Percentiles rank a stretch among this genome's conserved stretches.
Conservation (phyloP, 2,113 vertebrate genomes). For the Callospermophilus lateralis region DNA sequence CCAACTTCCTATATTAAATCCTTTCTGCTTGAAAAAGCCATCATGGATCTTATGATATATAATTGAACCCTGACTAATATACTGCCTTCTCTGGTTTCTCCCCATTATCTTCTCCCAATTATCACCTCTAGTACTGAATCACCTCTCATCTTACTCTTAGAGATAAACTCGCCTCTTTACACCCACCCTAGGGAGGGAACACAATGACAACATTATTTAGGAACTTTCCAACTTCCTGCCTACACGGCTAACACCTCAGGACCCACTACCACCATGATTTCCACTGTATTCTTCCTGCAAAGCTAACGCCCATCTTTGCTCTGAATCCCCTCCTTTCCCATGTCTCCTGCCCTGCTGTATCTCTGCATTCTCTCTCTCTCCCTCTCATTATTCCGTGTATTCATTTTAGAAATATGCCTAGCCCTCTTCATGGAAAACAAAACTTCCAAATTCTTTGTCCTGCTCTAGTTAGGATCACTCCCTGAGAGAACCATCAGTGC, state of each 20-base stretch:
- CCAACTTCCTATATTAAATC: background rate
- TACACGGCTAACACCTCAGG: background rate
- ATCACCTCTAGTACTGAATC: background rate
- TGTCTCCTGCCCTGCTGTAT: background rate
- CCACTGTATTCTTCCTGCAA: background rate
- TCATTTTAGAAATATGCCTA: background rate
- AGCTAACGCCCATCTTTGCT: background rate
- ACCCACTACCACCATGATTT: background rate
- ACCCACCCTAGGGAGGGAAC: background rate
- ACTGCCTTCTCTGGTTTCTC: background rate
- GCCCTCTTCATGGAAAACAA: background rate
- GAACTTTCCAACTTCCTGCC: background rate
- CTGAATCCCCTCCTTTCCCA: background rate
- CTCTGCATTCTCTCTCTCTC: background rate
- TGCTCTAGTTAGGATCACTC: background rate
- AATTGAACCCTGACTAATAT: background rate
- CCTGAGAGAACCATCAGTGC: background rate
- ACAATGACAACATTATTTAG: background rate
- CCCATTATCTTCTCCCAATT: background rate
- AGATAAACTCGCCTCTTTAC: background rate
- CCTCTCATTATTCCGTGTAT: background rate
- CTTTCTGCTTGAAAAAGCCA: background rate
- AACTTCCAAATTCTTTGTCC: background rate
- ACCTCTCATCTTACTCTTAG: slow-evolving; percentile 12
- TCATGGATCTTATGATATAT: background rate